Conservation (phyloP, 2,888 invertebrate genomes). For the Julus scandinavius region DNA sequence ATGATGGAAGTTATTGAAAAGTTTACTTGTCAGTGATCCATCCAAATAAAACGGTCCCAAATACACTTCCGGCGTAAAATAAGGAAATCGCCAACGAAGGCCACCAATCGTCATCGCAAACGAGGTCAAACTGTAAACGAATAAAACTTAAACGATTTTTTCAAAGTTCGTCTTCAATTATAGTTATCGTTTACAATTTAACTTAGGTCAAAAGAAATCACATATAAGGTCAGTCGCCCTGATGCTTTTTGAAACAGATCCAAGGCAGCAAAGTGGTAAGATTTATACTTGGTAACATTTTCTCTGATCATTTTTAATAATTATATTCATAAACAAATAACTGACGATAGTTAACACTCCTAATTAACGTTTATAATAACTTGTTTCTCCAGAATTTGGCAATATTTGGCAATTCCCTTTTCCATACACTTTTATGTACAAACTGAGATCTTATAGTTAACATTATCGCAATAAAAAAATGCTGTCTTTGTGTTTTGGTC, state of each 20-base stretch:
- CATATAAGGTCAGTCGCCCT: neutral
- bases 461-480: no score
- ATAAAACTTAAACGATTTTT: constrained; percentile 60
- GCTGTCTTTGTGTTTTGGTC: no score
- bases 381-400: no score
- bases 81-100: constrained; percentile 74
- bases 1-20: neutral
- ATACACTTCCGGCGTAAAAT: constrained; percentile 77
- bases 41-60: constrained; percentile 76
- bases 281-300: no score
- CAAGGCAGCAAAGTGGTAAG: neutral
- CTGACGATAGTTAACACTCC: no score
- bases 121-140: constrained; percentile 71
- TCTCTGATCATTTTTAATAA: no score
- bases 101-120: constrained; percentile 73
- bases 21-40: constrained; percentile 74
- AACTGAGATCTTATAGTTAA: no score
- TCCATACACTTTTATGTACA: no score
- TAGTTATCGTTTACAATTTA: neutral
- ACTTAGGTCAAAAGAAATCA: constrained; percentile 62
- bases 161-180: constrained; percentile 1
- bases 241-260: no score
- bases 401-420: no score
- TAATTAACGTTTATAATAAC: no score
- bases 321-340: no score